Evolutionary conservation across 2,888 invertebrate species (phyloP).

Genomic region (Galeruca laticollis): DNA sequence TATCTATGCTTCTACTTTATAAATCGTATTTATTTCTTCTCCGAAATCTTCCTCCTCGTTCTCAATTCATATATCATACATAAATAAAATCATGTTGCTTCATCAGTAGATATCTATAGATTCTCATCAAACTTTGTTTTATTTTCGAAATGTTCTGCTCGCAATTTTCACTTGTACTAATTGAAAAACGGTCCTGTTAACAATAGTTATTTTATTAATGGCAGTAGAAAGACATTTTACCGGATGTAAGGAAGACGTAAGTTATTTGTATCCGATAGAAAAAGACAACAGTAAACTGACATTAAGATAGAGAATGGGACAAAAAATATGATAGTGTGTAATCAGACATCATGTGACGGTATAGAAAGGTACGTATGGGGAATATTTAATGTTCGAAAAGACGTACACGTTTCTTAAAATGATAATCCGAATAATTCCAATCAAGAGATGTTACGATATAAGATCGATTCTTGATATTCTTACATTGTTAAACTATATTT

Average conservation of each 20-base stretch:
- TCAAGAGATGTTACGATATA: not conserved
- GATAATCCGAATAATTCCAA: not conserved
- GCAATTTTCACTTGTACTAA: not conserved
- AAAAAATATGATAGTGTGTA: constrained; percentile 67
- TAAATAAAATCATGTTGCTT: no score
- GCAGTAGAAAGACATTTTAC: constrained; percentile 55
- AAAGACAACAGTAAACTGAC: constrained; percentile 51
- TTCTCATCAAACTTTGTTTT: no score
- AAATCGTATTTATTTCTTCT: no score
- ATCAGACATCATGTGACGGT: constrained; percentile 65
- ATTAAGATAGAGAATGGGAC: constrained; percentile 58
- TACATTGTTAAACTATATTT: not conserved
- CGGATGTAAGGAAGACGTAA: constrained; percentile 66
- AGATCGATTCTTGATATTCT: not conserved
- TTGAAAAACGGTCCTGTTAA: constrained; percentile 24
- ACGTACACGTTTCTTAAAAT: constrained; percentile 14
- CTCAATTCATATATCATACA: no score
- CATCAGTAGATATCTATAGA: no score
- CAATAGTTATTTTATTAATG: constrained; percentile 60
- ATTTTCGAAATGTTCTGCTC: no score
- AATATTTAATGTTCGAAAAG: constrained; percentile 56
- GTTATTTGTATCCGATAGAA: constrained; percentile 66
- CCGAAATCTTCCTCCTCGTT: no score
- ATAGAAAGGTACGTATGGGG: constrained; percentile 60
- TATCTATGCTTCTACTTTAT: no score